Evolutionary conservation across 2,797 vertebrate genomes (phyloP).

Genomic region (Squalus acanthias): DNA sequence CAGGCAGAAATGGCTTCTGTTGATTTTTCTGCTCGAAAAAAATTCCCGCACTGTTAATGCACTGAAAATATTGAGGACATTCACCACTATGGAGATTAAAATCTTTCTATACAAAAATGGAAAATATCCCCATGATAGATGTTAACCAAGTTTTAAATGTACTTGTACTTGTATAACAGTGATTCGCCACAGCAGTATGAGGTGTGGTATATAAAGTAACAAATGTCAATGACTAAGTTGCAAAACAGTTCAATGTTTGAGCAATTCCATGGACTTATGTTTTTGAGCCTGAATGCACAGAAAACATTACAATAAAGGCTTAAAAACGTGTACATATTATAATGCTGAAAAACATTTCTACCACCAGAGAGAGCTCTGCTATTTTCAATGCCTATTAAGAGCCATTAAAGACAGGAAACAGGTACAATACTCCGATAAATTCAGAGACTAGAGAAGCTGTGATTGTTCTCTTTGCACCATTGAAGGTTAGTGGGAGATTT

Average conservation of each 20-base stretch:
- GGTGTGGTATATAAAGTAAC: neutral
- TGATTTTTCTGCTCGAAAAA: neutral
- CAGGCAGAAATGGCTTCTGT: neutral
- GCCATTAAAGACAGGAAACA: neutral
- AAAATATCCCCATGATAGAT: neutral
- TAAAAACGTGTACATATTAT: neutral
- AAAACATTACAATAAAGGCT: neutral
- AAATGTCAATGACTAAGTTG: neutral
- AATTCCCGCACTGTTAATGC: neutral
- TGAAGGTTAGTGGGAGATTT: neutral
- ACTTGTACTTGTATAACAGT: neutral
- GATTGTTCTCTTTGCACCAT: neutral
- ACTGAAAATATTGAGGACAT: neutral
- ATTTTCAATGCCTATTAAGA: neutral
- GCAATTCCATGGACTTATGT: neutral
- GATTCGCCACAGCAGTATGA: neutral
- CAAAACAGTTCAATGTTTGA: neutral
- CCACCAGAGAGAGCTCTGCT: slow-evolving; percentile 7
- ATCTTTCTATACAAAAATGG: neutral
- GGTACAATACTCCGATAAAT: neutral
- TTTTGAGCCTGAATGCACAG: neutral
- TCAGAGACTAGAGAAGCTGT: neutral
- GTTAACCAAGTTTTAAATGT: neutral
- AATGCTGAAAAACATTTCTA: neutral
- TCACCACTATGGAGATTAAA: neutral